Conservation (phyloP, 2,888 invertebrate genomes). For the Mimachlamys varia region DNA sequence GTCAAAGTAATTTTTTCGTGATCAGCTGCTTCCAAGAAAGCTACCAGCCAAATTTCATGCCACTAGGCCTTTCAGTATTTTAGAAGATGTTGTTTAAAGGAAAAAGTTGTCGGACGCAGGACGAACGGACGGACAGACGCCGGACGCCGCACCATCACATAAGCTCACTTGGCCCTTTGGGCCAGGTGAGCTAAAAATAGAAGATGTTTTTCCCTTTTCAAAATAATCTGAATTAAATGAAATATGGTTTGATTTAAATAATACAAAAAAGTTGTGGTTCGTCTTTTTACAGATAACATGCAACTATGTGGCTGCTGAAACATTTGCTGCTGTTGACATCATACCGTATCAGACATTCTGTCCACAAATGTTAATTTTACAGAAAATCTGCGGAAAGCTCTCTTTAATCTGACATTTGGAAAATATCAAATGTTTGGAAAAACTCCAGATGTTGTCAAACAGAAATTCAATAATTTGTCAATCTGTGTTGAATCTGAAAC, state of each 20-base stretch:
- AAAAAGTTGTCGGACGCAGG: too few relatives aligned
- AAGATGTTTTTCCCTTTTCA: too few relatives aligned
- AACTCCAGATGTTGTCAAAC: slow-evolving; percentile 28
- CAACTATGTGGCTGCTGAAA: not conserved
- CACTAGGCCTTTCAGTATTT: too few relatives aligned
- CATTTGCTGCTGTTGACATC: not conserved
- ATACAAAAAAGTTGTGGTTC: not conserved
- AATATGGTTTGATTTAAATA: not conserved
- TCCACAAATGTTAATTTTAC: not conserved
- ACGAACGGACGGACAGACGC: too few relatives aligned
- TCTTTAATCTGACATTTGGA: not conserved
- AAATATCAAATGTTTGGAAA: slow-evolving; percentile 26
- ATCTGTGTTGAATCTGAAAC: not conserved
- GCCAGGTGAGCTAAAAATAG: too few relatives aligned
- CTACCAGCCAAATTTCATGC: too few relatives aligned
- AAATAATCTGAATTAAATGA: too few relatives aligned
- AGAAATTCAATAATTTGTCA: slow-evolving; percentile 23
- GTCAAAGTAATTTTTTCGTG: too few relatives aligned
- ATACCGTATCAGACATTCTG: not conserved
- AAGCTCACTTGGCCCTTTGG: too few relatives aligned
- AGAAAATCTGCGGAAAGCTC: not conserved
- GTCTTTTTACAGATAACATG: not conserved
- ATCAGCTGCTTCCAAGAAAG: too few relatives aligned
- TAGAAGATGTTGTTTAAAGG: too few relatives aligned
- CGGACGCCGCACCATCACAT: too few relatives aligned